Evolutionary conservation across 2,888 invertebrate genomes (phyloP).

Genomic region (Slavum lentiscoides): DNA sequence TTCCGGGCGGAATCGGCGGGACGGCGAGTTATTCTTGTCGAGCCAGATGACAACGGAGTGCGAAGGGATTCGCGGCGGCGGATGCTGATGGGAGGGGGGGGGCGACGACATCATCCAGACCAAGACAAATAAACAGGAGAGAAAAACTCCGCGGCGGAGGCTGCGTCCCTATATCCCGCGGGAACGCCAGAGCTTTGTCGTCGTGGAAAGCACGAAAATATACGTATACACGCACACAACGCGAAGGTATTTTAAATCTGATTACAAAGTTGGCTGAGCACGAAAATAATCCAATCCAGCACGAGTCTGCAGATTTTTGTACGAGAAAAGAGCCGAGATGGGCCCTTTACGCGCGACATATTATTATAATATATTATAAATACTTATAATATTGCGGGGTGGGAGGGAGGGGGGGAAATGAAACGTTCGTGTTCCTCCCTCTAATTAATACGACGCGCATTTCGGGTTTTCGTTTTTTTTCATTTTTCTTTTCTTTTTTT

Average conservation of each 20-base stretch:
- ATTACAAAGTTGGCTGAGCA: constrained; percentile 43
- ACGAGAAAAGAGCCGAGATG: not conserved
- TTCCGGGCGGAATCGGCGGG: constrained; percentile 11
- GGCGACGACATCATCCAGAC: not conserved
- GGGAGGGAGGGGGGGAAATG: too few species aligned
- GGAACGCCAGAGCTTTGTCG: constrained; percentile 36
- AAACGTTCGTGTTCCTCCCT: too few species aligned
- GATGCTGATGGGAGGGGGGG: not conserved
- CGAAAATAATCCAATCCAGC: constrained; percentile 47
- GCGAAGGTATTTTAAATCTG: constrained; percentile 43
- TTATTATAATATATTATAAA: too few species aligned
- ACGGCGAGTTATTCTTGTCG: constrained; percentile 11
- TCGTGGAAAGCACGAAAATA: not conserved
- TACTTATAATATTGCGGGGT: too few species aligned
- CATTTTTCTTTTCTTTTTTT: too few species aligned
- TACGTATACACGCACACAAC: not conserved
- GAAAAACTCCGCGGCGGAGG: constrained; percentile 12
- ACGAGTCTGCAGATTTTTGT: constrained; percentile 14
- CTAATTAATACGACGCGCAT: too few species aligned
- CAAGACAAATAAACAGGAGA: constrained; percentile 43
- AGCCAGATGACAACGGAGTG: not conserved
- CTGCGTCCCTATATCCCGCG: constrained; percentile 23
- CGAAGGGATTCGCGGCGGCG: too few species aligned
- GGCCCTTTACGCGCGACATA: too few species aligned
- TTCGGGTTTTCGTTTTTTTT: too few species aligned